These are phyloP conservation scores for Cryptus viduatorius DNA, from an alignment of 2,888 invertebrate genomes.

Conservation along the genomic window DNA sequence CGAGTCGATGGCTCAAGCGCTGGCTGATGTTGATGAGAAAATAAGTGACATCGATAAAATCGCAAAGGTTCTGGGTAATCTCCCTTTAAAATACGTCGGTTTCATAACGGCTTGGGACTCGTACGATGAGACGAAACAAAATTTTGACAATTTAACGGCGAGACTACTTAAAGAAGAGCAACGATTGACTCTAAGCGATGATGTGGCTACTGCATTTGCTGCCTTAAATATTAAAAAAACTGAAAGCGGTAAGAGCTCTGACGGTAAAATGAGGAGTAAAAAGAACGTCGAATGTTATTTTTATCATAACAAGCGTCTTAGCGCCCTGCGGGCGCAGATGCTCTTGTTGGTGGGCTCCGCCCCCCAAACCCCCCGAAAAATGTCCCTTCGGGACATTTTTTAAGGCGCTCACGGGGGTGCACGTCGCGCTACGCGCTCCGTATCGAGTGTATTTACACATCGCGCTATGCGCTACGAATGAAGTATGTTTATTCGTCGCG, in stretches of 20 bases:
- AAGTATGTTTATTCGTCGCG: too few relatives aligned
- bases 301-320: too few relatives aligned
- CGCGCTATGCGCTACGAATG: too few relatives aligned
- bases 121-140: conserved; percentile 29
- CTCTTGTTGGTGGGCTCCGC: too few relatives aligned
- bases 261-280: background rate
- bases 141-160: conserved; percentile 27
- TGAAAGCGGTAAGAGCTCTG: background rate
- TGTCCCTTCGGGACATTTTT: too few relatives aligned
- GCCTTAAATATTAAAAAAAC: background rate
- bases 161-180: conserved; percentile 39
- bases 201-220: conserved; percentile 23
- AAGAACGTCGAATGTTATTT: conserved; percentile 26
- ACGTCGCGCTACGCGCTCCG: too few relatives aligned
- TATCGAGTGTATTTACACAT: too few relatives aligned
- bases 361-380: too few relatives aligned
- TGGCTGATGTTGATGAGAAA: conserved; percentile 28
- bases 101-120: conserved; percentile 41
- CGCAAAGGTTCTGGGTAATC: conserved; percentile 32
- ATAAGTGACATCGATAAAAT: conserved; percentile 35
- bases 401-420: too few relatives aligned
- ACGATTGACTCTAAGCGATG: conserved; percentile 11
- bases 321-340: too few relatives aligned
- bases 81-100: conserved; percentile 33
- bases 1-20: conserved; percentile 32